These are phyloP conservation scores for Lethenteron reissneri DNA, from an alignment of 2,113 vertebrate genomes.

Conservation along the genomic window DNA sequence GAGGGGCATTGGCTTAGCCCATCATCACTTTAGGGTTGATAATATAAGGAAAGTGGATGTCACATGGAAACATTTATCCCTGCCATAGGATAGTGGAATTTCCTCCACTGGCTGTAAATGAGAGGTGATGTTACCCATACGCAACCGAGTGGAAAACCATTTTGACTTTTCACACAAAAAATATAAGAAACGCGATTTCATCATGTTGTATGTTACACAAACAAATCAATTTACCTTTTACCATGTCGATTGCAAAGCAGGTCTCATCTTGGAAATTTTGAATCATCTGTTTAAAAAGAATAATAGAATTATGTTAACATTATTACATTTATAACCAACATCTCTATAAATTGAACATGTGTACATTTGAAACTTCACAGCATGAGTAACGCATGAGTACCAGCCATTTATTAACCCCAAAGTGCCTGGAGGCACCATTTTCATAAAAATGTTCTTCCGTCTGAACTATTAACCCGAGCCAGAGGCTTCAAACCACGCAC, in stretches of 20 bases:
- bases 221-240: conserved; percentile 42
- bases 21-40: too few species aligned
- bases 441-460: background rate
- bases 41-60: too few species aligned
- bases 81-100: background rate
- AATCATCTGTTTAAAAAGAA: conserved; percentile 46
- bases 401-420: background rate
- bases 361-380: background rate
- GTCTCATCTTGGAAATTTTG: conserved; percentile 88
- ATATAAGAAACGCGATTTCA: conserved; percentile 6
- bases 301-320: background rate
- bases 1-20: too few species aligned
- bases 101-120: background rate
- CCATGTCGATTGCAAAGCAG: conserved; percentile 68
- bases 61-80: too few species aligned
- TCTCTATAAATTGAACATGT: background rate
- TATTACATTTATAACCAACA: background rate
- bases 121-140: background rate
- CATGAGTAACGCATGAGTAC: background rate
- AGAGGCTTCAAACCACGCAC: too few species aligned
- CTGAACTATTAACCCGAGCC: background rate
- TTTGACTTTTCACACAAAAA: background rate
- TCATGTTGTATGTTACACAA: too few species aligned
- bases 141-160: background rate
- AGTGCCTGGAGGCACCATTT: background rate